Evolutionary conservation across 2,888 invertebrate genomes (phyloP), one percentile per base, ranked within the genome.

Genomic region (Ditula angustiorana): DNA sequence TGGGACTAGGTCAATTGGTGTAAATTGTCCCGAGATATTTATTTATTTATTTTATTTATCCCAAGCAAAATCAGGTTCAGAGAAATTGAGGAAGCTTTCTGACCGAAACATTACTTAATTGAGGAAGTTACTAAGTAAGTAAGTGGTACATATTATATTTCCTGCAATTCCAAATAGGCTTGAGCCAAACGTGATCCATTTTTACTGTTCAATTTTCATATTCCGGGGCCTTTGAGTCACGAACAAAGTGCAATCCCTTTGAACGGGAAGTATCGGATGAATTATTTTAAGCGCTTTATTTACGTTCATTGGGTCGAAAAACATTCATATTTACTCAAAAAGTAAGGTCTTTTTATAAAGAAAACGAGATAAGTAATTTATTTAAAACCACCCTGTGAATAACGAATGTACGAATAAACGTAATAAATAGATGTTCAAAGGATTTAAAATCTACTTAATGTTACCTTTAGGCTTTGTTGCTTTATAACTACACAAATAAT

Each of bases 261-360:
- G 59, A 50, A 23, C 13, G 3, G 11, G 7, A 3, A 8, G 26
- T 10, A 47, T 35, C 28, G 21, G 37, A 37, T 28, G 23, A 41
- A 59, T 50, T 19, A 35, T 50, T 28, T 53, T 50, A 50, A 50
- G 26, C 21, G 26, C 28, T 49, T 59, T 50, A 50, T 33, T 58
- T 46, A 24, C 13, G 21, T 37, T 50, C 49, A 41, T 37, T 11
- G 37, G 37, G 26, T 21, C 26, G 37, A 28, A 41, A 56, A 56
- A 56, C 44, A 44, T 44, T 28, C 28, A 56, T 52, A 21, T 44
- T 56, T 44, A 21, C 16, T 21, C 28, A 41, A 56, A n/a, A 41
- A 56, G 33, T 33, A 33, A 24, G 46, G 21, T 21, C 21, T 8
- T 24, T 46, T 46, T 46, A n/a, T n/a, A 5, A 44, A 1, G 19